phyloP scores from a whole-genome alignment of 2,113 vertebrate genomes.

The Scomber colias region DNA sequence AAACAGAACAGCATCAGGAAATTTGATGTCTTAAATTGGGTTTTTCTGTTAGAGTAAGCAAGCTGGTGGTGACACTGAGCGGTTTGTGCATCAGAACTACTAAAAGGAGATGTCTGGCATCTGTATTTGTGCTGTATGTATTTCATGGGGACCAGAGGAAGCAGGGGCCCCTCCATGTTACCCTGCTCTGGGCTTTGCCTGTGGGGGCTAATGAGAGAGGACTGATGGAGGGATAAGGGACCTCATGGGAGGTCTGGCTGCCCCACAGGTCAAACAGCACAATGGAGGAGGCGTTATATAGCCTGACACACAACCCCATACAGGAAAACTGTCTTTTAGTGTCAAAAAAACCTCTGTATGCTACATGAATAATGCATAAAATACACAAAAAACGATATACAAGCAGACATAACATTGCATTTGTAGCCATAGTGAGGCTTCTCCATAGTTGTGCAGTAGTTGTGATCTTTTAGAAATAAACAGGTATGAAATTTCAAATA shows the following conservation, averaged over 20 bases:
- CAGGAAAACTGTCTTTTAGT: conserved; percentile 77
- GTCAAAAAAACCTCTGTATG: conserved; percentile 61
- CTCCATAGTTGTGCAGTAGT: not conserved
- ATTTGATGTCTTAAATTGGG: not conserved
- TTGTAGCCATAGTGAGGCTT: not conserved
- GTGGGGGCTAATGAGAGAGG: conserved; percentile 81
- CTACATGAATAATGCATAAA: conserved; percentile 62
- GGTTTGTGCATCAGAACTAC: conserved; percentile 1
- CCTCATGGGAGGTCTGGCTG: conserved; percentile 76
- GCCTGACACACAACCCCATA: conserved; percentile 73
- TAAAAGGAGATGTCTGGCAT: conserved; percentile 58
- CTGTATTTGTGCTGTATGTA: conserved; percentile 60
- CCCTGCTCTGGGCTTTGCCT: conserved; percentile 69
- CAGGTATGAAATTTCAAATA: not conserved
- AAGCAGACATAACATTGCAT: not conserved
- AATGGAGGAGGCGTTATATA: conserved; percentile 80
- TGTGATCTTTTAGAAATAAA: not conserved
- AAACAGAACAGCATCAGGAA: not conserved
- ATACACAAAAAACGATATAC: conserved; percentile 21
- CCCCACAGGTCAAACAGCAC: conserved; percentile 80
- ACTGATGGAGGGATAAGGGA: conserved; percentile 81
- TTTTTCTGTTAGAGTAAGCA: not conserved
- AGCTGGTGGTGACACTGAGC: not conserved
- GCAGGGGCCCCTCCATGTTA: conserved; percentile 63
- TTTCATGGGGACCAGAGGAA: conserved; percentile 65